Conservation (phyloP, 2,113 vertebrate genomes). For the Pterocles burchelli region DNA sequence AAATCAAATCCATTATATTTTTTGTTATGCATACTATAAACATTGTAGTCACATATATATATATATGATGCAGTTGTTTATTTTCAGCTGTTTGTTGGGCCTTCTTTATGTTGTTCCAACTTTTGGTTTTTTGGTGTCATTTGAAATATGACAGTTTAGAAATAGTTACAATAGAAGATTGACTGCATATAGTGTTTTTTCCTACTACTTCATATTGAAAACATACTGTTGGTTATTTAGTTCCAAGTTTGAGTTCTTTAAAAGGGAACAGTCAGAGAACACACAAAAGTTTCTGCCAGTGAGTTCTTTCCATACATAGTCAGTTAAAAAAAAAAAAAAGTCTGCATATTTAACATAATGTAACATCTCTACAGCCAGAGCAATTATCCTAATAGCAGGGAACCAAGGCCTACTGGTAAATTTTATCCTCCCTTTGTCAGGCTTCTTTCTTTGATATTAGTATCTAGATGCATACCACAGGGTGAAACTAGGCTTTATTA, state of each 20-base stretch:
- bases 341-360: conserved; percentile 48
- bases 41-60: background rate
- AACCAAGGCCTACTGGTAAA: conserved; percentile 32
- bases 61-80: background rate
- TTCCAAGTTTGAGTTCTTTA: background rate
- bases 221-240: background rate
- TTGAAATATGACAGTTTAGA: background rate
- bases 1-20: background rate
- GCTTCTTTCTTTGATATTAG: conserved; percentile 62
- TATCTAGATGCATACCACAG: conserved; percentile 60
- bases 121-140: background rate
- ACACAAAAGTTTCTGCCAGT: background rate
- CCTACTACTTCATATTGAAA: background rate
- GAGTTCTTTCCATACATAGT: background rate
- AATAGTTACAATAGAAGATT: background rate
- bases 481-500: conserved; percentile 14
- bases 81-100: background rate
- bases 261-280: background rate
- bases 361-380: conserved; percentile 37
- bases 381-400: conserved; percentile 63
- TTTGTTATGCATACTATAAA: background rate
- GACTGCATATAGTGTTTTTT: background rate
- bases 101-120: background rate
- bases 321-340: background rate
- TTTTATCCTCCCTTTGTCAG: conserved; percentile 56